These are phyloP conservation scores for Cancer borealis DNA, from an alignment of 2,888 invertebrate genomes.

Conservation along the genomic window DNA sequence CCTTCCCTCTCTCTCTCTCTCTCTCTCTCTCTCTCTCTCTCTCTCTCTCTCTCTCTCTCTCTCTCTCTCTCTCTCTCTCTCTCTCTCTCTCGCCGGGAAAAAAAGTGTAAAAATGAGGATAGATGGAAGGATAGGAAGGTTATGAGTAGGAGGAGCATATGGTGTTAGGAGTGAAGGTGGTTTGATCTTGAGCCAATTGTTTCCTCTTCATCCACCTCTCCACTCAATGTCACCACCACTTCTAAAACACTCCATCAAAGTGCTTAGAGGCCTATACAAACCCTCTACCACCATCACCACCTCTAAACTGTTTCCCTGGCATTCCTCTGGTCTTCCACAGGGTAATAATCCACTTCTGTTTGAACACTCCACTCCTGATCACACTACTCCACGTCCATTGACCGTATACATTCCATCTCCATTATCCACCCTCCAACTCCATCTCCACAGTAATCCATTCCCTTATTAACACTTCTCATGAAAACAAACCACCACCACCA, in stretches of 20 bases:
- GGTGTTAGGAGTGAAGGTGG: not conserved
- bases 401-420: no score
- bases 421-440: not conserved
- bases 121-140: not conserved
- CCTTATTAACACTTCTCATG: not conserved
- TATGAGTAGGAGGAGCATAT: not conserved
- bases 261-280: not conserved
- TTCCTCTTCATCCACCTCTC: not conserved
- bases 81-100: not conserved
- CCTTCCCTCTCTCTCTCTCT: slow-evolving; percentile 14
- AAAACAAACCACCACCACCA: not conserved
- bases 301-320: not conserved
- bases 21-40: slow-evolving; percentile 40
- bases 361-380: not conserved
- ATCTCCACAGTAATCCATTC: not conserved
- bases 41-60: slow-evolving; percentile 40
- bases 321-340: not conserved
- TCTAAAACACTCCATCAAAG: not conserved
- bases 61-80: slow-evolving; percentile 31
- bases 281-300: not conserved
- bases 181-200: not conserved
- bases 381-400: not conserved
- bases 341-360: not conserved
- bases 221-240: not conserved
- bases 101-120: no score